phyloP scores from a whole-genome alignment of 2,113 vertebrate genomes.

The Paradoxurus hermaphroditus region DNA sequence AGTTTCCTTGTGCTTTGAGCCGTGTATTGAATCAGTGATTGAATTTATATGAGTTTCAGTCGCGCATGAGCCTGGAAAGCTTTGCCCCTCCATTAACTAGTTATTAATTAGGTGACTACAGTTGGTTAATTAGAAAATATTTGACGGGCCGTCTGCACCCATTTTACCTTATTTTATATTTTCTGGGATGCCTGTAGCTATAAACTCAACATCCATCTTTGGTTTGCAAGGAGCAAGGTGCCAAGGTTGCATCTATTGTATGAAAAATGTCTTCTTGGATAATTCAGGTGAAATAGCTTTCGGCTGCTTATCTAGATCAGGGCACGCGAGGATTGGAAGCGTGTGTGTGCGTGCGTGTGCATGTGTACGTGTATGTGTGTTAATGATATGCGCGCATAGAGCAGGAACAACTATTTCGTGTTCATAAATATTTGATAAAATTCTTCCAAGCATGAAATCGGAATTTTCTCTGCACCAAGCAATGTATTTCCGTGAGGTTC shows the following conservation, averaged over 20 bases:
- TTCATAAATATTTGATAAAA: conserved; percentile 73
- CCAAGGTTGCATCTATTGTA: not conserved
- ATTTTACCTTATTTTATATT: not conserved
- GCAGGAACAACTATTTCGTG: conserved; percentile 34
- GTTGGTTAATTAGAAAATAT: not conserved
- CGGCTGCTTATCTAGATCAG: not conserved
- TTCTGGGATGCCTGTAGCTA: not conserved
- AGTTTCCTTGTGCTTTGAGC: not conserved
- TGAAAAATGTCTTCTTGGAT: not conserved
- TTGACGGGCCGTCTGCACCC: not conserved
- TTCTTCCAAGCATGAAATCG: conserved; percentile 62
- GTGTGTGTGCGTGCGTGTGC: not conserved
- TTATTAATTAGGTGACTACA: not conserved
- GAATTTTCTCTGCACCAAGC: conserved; percentile 33
- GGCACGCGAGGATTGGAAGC: not conserved
- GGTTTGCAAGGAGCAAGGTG: not conserved
- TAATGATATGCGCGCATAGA: conserved; percentile 7
- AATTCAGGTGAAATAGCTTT: conserved; percentile 18
- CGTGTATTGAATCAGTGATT: not conserved
- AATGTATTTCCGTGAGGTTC: conserved; percentile 44
- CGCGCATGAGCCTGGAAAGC: not conserved
- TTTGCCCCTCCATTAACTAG: not conserved
- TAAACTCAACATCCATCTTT: not conserved
- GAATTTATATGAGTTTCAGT: not conserved
- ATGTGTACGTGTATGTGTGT: not conserved